Base-by-base conservation (phyloP, 2,797 vertebrate species). In the Paguma larvata region DNA sequence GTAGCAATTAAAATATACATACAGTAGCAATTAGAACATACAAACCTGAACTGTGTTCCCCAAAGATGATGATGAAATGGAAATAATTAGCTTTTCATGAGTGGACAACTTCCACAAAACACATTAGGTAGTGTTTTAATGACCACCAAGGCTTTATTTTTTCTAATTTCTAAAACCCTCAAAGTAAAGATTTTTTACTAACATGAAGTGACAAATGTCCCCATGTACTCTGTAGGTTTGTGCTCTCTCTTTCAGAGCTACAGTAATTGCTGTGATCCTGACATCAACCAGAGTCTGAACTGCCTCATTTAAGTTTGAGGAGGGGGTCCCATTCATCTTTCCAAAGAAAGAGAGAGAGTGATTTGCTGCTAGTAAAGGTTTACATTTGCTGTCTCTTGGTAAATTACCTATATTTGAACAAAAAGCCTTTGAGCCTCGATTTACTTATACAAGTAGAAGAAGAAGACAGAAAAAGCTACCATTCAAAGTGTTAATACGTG, bases 51-150 rank as follows among this genome's bases (percentile, higher is more conserved):
- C 41, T 83, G 19, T 80, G 18, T 75, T 97, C 87, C 87, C 83
- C 63, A 86, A 93, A 82, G 96, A 79, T 79, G 73, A 84, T 94
- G 95, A 97, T 95, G 90, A 93, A 97, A 97, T 96, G 38, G 75
- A 95, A 95, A 53, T 83, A 88, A 78, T 93, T 89, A 82, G 25
- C 23, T 30, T 85, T 90, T 86, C 23, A 30, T 63, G 32, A 46
- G n/a, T 96, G 75, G 30, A 91, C 75, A 46, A 73, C 12, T 96
- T 97, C 75, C 34, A 70, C 83, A 30, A 90, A 91, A 86, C 23
- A 84, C 59, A 77, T 85, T 95, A 53, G 12, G 34, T 65, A 65
- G 8, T 88, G 4, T 80, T 91, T 94, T 93, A 93, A 93, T 86
- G 77, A 90, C 27, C 44, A 79, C 2, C 16, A 67, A 87, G 21